Evolutionary conservation across 2,113 vertebrate species (phyloP).

Genomic region (Brachypodius melanocephalos): DNA sequence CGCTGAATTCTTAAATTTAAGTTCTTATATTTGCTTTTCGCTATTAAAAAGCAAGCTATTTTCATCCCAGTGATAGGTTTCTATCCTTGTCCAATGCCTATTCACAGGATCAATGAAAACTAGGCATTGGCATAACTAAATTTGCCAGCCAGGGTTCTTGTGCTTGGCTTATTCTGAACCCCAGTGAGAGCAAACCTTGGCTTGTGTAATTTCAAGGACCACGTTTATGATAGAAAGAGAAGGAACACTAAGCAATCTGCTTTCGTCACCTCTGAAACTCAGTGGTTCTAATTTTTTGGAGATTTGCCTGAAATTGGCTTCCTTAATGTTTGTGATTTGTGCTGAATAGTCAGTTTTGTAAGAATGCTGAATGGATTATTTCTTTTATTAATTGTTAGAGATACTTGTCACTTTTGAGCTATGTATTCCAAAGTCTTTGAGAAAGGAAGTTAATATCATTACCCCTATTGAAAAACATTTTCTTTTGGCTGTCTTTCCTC

Average conservation of each 20-base stretch:
- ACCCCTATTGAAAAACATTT: neutral
- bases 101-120: neutral
- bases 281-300: neutral
- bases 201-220: neutral
- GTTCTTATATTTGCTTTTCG: neutral
- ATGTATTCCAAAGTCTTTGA: neutral
- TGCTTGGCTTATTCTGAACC: neutral
- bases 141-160: neutral
- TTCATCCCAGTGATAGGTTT: neutral
- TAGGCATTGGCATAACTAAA: neutral
- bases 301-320: neutral
- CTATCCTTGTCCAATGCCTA: neutral
- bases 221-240: neutral
- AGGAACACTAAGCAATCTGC: neutral
- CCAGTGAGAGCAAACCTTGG: neutral
- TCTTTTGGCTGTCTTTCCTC: neutral
- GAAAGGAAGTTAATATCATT: slow-evolving; percentile 9
- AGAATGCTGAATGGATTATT: neutral
- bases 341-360: neutral
- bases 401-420: neutral
- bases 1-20: neutral
- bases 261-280: neutral
- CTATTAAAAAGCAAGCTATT: neutral
- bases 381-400: neutral
- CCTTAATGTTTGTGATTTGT: neutral